Conservation (phyloP, 2,797 vertebrate genomes). For the Melanotaenia boesemani region DNA sequence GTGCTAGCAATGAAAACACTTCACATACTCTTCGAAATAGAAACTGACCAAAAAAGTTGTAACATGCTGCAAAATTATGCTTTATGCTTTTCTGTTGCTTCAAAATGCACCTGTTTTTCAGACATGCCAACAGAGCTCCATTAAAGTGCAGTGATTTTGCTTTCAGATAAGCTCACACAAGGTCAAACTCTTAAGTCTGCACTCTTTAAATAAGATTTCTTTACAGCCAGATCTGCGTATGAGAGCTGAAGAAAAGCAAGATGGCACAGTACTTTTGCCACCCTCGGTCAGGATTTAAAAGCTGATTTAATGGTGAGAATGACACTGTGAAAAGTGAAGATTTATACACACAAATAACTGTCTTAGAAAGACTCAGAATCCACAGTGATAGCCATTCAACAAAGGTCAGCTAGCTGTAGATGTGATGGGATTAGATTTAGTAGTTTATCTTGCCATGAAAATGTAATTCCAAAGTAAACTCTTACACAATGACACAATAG, state of each 20-base stretch:
- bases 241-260: conserved; percentile 15
- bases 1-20: too few species aligned
- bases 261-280: conserved; percentile 20
- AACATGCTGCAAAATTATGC: too few species aligned
- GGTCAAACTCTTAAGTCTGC: conserved; percentile 17
- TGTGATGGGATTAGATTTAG: conserved; percentile 51
- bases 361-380: conserved; percentile 34
- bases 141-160: conserved; percentile 13
- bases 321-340: conserved; percentile 11
- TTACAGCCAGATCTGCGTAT: conserved; percentile 1
- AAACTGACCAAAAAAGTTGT: too few species aligned
- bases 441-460: conserved; percentile 46
- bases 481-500: conserved; percentile 41
- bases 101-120: not conserved
- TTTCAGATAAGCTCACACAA: not conserved
- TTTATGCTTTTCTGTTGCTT: not conserved
- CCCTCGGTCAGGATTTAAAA: conserved; percentile 38
- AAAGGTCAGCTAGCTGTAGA: conserved; percentile 43
- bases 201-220: conserved; percentile 22
- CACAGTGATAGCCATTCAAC: conserved; percentile 34
- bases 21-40: too few species aligned
- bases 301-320: conserved; percentile 24
- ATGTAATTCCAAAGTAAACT: conserved; percentile 56
- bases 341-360: conserved; percentile 4
- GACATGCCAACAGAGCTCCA: not conserved